Percentiles rank a stretch among this genome's conserved stretches.
Conservation (phyloP, 2,797 vertebrate genomes). For the Molossus alvarezi region DNA sequence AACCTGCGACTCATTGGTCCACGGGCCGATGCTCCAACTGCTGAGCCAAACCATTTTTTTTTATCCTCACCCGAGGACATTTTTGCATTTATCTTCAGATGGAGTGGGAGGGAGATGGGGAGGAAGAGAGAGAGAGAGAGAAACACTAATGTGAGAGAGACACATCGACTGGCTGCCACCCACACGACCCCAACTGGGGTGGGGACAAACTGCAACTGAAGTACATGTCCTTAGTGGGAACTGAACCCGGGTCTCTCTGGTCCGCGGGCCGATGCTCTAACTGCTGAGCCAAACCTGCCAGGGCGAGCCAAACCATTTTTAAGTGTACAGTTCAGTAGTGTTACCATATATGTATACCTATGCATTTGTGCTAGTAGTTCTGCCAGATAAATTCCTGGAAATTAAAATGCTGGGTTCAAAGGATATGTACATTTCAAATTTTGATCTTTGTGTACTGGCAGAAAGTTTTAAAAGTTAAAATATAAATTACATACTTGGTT, state of each 20-base stretch:
- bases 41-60: background rate
- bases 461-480: constrained; percentile 69
- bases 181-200: background rate
- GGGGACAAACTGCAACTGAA: background rate
- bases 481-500: constrained; percentile 47
- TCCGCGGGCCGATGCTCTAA: background rate
- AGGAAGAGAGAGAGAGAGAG: background rate
- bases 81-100: too few relatives aligned
- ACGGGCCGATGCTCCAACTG: too few relatives aligned
- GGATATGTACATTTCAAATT: constrained; percentile 43
- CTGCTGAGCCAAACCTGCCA: background rate
- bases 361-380: constrained; percentile 60
- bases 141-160: background rate
- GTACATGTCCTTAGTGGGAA: background rate
- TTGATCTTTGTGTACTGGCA: constrained; percentile 61
- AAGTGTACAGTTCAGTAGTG: background rate
- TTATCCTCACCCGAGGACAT: too few relatives aligned
- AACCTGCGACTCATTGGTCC: too few relatives aligned
- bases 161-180: background rate
- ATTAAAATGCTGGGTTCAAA: constrained; percentile 52
- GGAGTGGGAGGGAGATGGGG: too few relatives aligned
- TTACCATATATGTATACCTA: background rate
- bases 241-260: background rate
- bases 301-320: background rate
- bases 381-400: constrained; percentile 57